These are phyloP conservation scores for Valencia hispanica DNA, from an alignment of 2,797 vertebrate genomes.

Conservation along the genomic window DNA sequence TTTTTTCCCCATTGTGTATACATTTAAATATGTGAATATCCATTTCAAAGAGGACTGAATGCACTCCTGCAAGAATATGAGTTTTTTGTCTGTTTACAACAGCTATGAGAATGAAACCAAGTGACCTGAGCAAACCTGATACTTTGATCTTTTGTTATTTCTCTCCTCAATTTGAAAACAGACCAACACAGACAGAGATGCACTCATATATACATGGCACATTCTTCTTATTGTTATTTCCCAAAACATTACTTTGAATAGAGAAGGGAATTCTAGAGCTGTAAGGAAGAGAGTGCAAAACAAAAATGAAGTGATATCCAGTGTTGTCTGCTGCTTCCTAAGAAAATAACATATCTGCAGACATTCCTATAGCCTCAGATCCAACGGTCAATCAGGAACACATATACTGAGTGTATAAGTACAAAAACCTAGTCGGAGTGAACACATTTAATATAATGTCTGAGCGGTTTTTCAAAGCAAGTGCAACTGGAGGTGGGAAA, in stretches of 20 bases:
- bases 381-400: conserved; percentile 18
- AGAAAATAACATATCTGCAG: conserved; percentile 17
- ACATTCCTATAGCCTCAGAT: background rate
- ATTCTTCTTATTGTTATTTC: conserved; percentile 41
- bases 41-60: conserved; percentile 70
- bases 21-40: conserved; percentile 64
- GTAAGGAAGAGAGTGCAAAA: conserved; percentile 4
- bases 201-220: conserved; percentile 21
- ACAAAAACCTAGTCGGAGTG: conserved; percentile 8
- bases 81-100: conserved; percentile 55
- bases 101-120: conserved; percentile 43
- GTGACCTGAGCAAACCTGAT: conserved; percentile 49
- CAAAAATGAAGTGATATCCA: conserved; percentile 26
- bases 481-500: conserved; percentile 60
- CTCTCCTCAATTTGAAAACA: conserved; percentile 43
- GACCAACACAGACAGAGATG: conserved; percentile 35
- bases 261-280: conserved; percentile 20
- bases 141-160: conserved; percentile 70
- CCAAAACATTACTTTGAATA: conserved; percentile 45
- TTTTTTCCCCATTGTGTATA: conserved; percentile 24
- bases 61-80: conserved; percentile 40
- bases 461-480: conserved; percentile 45
- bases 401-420: background rate
- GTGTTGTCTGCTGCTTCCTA: conserved; percentile 28
- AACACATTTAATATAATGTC: conserved; percentile 34